phyloP scores from a whole-genome alignment of 2,113 vertebrate genomes.

The Podiceps cristatus region DNA sequence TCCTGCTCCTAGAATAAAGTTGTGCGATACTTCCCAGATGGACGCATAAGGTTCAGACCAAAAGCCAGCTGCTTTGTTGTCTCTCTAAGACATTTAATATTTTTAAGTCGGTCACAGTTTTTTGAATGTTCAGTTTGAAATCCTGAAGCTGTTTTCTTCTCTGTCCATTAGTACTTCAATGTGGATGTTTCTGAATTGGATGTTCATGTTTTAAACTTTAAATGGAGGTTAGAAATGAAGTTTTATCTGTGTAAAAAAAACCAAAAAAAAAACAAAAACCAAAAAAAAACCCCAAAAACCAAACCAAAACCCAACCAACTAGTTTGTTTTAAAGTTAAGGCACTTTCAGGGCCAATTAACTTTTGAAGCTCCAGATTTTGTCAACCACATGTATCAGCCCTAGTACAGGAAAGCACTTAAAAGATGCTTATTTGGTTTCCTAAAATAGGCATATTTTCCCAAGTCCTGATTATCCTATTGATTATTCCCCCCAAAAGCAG shows the following conservation, averaged over 20 bases:
- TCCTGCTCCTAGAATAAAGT: background rate
- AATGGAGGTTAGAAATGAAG: background rate
- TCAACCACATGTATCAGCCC: background rate
- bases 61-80: background rate
- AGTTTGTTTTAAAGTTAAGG: background rate
- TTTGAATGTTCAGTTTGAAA: background rate
- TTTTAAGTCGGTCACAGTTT: background rate
- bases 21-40: background rate
- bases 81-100: background rate
- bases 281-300: too few relatives aligned
- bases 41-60: background rate
- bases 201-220: background rate
- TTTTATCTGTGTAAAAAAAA: background rate
- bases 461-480: background rate
- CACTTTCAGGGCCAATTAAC: background rate
- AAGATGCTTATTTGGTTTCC: background rate
- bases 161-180: accelerated
- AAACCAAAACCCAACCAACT: background rate
- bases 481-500: background rate
- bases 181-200: background rate
- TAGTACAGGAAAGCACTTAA: background rate
- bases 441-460: background rate
- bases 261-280: background rate
- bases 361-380: background rate
- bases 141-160: background rate